phyloP scores from a whole-genome alignment of 2,888 invertebrate genomes.

The Acronicta leporina region DNA sequence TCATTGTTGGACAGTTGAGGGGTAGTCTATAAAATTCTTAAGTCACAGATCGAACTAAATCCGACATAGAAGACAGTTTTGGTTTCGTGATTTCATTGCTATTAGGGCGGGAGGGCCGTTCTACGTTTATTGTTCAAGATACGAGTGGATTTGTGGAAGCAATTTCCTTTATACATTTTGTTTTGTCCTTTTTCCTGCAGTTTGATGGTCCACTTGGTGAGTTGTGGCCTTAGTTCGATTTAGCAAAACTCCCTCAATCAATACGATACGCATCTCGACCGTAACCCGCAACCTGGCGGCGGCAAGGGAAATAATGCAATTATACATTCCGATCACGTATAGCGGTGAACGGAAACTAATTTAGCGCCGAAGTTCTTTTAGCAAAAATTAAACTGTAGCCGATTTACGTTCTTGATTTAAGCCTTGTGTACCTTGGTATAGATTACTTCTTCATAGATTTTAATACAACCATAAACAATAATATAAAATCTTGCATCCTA shows the following conservation, averaged over 20 bases:
- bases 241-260: constrained; percentile 80
- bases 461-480: too few relatives aligned
- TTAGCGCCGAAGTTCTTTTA: constrained; percentile 77
- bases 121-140: constrained; percentile 88
- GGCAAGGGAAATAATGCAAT: constrained; percentile 77
- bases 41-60: constrained; percentile 72
- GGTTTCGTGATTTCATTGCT: constrained; percentile 89
- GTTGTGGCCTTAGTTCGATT: constrained; percentile 85
- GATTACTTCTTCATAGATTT: too few relatives aligned
- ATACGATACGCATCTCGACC: constrained; percentile 82
- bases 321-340: constrained; percentile 83
- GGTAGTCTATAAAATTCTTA: constrained; percentile 74
- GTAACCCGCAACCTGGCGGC: constrained; percentile 69
- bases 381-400: constrained; percentile 51
- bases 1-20: constrained; percentile 57
- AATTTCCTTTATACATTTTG: constrained; percentile 90
- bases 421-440: neutral
- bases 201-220: constrained; percentile 87
- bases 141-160: constrained; percentile 89
- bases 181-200: constrained; percentile 88
- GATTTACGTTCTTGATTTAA: constrained; percentile 52
- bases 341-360: constrained; percentile 83
- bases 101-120: constrained; percentile 86
- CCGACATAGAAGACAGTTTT: constrained; percentile 84
- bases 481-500: too few relatives aligned